Evolutionary conservation across 2,888 invertebrate species (phyloP).

Genomic region (Sceliomorpha sp.): DNA sequence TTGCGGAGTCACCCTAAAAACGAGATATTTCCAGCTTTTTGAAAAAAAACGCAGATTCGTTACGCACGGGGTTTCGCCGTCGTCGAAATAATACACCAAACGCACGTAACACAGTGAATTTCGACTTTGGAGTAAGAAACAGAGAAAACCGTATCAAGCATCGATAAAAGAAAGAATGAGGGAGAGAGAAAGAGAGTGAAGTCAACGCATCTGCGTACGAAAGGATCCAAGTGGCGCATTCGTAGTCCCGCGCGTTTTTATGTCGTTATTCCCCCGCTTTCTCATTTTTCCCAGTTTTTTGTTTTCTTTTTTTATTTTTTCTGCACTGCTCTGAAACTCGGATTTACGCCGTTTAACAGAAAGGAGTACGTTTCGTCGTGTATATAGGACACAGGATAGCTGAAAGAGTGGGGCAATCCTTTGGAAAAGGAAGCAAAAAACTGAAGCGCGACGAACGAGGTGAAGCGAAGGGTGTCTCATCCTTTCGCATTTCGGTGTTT

Average conservation of each 20-base stretch:
- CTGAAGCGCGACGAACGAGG: slow-evolving; percentile 44
- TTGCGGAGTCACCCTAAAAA: slow-evolving; percentile 70
- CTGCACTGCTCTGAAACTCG: slow-evolving; percentile 20
- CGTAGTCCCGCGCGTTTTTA: slow-evolving; percentile 27
- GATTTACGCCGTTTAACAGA: slow-evolving; percentile 37
- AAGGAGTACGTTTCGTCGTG: slow-evolving; percentile 29
- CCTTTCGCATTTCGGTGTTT: too few species aligned
- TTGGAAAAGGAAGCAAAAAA: slow-evolving; percentile 29
- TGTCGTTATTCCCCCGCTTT: slow-evolving; percentile 27
- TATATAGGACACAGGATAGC: slow-evolving; percentile 18
- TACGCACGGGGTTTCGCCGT: slow-evolving; percentile 64
- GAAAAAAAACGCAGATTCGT: slow-evolving; percentile 75
- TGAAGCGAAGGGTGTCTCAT: slow-evolving; percentile 2
- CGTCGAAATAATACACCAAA: slow-evolving; percentile 51
- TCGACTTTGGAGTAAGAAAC: slow-evolving; percentile 38
- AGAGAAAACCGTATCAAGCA: slow-evolving; percentile 11
- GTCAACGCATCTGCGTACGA: slow-evolving; percentile 56
- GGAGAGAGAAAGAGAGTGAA: slow-evolving; percentile 20
- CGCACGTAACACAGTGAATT: slow-evolving; percentile 51
- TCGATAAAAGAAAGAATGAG: slow-evolving; percentile 61
- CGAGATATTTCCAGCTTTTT: slow-evolving; percentile 69
- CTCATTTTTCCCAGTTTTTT: slow-evolving; percentile 45
- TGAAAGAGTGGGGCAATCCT: slow-evolving; percentile 23
- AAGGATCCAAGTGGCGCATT: slow-evolving; percentile 24
- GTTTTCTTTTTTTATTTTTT: slow-evolving; percentile 23